These are phyloP conservation scores for Amphibalanus amphitrite DNA, from an alignment of 1,140 invertebrate genomes.

Conservation along the genomic window DNA sequence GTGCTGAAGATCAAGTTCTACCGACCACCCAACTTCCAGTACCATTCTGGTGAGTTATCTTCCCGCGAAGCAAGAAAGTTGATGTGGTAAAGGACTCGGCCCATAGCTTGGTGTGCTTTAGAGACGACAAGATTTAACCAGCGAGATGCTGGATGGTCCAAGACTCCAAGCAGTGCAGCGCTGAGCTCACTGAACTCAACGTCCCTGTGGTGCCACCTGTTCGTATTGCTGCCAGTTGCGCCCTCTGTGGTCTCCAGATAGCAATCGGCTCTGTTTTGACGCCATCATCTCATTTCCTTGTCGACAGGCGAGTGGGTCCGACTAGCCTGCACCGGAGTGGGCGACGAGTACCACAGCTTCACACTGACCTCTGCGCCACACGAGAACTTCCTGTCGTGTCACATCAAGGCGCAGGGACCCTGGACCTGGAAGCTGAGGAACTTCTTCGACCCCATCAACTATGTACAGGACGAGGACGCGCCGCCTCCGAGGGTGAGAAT, in stretches of 20 bases:
- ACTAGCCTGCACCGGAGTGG: slow-evolving; percentile 79
- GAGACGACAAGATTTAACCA: no score
- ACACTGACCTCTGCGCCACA: slow-evolving; percentile 96
- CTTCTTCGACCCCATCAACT: slow-evolving; percentile 90
- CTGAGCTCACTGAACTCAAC: no score
- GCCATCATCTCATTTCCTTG: no score
- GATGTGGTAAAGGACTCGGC: no score
- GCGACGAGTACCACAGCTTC: slow-evolving; percentile 93
- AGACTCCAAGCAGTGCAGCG: no score
- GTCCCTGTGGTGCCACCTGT: no score
- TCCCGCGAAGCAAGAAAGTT: no score
- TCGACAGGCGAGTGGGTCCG: slow-evolving; percentile 74
- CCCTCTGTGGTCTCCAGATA: no score
- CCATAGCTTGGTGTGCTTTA: no score
- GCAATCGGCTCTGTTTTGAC: no score
- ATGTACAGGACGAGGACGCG: slow-evolving; percentile 62
- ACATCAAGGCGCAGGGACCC: slow-evolving; percentile 95
- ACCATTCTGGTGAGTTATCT: slow-evolving; percentile 30
- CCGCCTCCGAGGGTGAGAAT: slow-evolving; percentile 28
- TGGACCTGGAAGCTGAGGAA: slow-evolving; percentile 98
- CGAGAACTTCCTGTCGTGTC: slow-evolving; percentile 90
- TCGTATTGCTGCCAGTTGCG: no score
- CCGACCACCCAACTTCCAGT: slow-evolving; percentile 89
- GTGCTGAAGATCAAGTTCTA: slow-evolving; percentile 85
- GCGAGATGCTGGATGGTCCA: no score